These are phyloP conservation scores for Sebastes vulpes DNA, from an alignment of 2,797 vertebrate genomes.

Conservation along the genomic window DNA sequence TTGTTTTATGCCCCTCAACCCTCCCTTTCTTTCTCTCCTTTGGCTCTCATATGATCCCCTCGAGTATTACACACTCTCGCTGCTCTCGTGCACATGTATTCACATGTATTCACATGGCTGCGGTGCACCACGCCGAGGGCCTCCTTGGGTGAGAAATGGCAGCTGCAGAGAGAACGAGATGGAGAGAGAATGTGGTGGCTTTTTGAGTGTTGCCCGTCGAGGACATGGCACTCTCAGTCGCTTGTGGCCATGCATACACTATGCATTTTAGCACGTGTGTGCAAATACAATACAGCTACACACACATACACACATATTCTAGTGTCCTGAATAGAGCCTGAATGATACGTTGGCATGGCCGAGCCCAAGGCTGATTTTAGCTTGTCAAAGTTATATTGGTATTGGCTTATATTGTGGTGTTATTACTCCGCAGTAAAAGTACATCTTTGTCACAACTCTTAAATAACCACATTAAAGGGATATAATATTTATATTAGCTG, in stretches of 20 bases:
- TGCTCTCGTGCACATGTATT: not conserved
- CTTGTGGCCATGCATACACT: not conserved
- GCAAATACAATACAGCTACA: not conserved
- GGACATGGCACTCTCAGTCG: not conserved
- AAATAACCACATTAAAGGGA: not conserved
- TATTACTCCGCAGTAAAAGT: not conserved
- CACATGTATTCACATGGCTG: not conserved
- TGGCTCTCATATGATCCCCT: slow-evolving; percentile 13
- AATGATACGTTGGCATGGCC: not conserved
- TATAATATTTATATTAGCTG: not conserved
- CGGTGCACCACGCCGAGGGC: slow-evolving; percentile 10
- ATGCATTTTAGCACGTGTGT: not conserved
- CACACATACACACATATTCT: not conserved
- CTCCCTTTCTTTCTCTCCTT: not conserved
- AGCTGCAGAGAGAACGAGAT: slow-evolving; percentile 12
- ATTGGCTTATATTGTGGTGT: not conserved
- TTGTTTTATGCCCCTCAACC: not conserved
- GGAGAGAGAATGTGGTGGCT: not conserved
- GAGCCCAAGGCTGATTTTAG: not conserved
- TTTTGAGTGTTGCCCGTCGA: not conserved
- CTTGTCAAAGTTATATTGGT: not conserved
- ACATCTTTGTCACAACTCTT: not conserved
- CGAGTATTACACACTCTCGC: not conserved
- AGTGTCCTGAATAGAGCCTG: not conserved
- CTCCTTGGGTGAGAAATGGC: slow-evolving; percentile 21